Percentiles rank a stretch among this genome's conserved stretches.
phyloP scores from a whole-genome alignment of 64 coral and sea anemone species.

The Anthopleura sola region DNA sequence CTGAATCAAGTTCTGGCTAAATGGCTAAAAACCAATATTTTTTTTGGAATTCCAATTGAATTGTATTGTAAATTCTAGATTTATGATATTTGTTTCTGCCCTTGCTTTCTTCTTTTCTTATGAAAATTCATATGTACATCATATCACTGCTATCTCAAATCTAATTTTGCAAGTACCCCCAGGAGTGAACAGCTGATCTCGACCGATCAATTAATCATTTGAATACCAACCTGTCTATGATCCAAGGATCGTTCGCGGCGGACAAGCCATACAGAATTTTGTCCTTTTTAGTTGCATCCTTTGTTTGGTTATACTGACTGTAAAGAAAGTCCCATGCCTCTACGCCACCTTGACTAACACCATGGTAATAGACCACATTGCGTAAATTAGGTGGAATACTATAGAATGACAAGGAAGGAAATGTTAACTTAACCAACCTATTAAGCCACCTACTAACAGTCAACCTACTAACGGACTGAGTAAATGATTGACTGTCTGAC shows the following conservation, averaged over 20 bases:
- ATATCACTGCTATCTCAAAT: not conserved
- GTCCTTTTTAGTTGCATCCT: not conserved
- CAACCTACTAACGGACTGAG: too few species aligned
- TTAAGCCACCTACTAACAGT: too few species aligned
- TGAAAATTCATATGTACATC: not conserved
- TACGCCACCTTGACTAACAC: slow-evolving; percentile 26
- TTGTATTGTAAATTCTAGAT: too few species aligned
- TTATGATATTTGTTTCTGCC: too few species aligned
- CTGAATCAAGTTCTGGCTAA: too few species aligned
- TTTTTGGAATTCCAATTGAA: too few species aligned
- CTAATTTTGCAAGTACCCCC: not conserved
- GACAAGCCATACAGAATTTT: not conserved
- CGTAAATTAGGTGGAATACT: slow-evolving; percentile 54
- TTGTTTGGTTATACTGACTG: slow-evolving; percentile 34
- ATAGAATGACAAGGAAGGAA: not conserved
- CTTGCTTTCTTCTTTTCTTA: not conserved
- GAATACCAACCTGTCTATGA: not conserved
- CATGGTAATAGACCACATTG: slow-evolving; percentile 34
- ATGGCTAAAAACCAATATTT: too few species aligned
- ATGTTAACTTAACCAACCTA: too few species aligned
- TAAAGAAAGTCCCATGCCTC: slow-evolving; percentile 56
- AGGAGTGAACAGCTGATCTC: too few species aligned
- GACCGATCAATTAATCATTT: too few species aligned
- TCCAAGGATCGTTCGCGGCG: not conserved
- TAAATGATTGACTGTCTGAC: too few species aligned